Evolutionary conservation across 2,797 vertebrate genomes (phyloP), one percentile per base, ranked within the genome.

Genomic region (Holocentrus rufus): DNA sequence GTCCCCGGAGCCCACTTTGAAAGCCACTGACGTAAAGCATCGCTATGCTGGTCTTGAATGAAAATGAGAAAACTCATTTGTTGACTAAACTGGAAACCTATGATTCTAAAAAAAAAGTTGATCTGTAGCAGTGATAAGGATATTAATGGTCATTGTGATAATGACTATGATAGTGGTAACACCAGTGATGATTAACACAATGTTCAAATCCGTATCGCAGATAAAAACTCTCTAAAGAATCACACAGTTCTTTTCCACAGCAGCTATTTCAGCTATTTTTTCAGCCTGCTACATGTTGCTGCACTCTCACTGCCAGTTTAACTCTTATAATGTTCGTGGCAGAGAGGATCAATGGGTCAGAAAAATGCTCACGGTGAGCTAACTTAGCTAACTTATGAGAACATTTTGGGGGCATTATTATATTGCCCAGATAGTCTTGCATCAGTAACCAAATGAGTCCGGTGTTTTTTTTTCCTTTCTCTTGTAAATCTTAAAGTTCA

Each of bases 401-500:
- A 31, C 27, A 46, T 17, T 66, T 59, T 64, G 50, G 7, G 6
- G 9, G n/a, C 17, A 46, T 50, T 50, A 44, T 61, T 9, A 7
- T 57, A 6, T 46, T 54, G 53, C 31, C 42, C 36, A 4, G 52
- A 66, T 59, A 2, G 20, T 23, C 27, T 44, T 3, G 60, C 46
- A 13, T 58, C 31, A 69, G 36, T 61, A 23, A 62, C 30, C 27
- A 49, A 39, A 59, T 47, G n/a, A 15, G 17, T n/a, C 25, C 27
- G 27, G 54, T 9, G 15, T 23, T 66, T 61, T 36, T 60, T 7
- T 49, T 68, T 61, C n/a, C n/a, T n/a, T n/a, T n/a, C n/a, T n/a
- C n/a, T 65, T 11, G 25, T 18, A 57, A 47, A 57, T 30, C 56
- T 77, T 55, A 6, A 25, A 22, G 39, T 44, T 15, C 20, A 18